Evolutionary conservation across 2,797 vertebrate genomes (phyloP).

Genomic region (Knipowitschia caucasica): DNA sequence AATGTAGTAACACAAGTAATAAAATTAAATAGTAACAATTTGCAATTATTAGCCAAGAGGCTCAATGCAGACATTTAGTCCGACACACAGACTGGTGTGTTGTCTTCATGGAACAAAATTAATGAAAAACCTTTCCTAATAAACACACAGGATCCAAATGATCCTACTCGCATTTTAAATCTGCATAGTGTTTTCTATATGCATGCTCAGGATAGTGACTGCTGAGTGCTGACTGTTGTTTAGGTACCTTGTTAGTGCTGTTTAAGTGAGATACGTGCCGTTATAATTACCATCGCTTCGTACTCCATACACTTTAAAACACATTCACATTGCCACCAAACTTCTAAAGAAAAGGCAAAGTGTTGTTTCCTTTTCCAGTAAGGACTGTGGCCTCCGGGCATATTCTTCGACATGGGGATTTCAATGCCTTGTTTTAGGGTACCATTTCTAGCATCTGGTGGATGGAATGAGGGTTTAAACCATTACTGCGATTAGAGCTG

Average conservation of each 20-base stretch:
- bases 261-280: not conserved
- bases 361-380: conserved; percentile 43
- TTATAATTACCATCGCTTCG: not conserved
- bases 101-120: too few relatives aligned
- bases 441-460: conserved; percentile 71
- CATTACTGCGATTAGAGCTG: conserved; percentile 79
- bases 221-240: not conserved
- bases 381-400: conserved; percentile 63
- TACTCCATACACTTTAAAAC: not conserved
- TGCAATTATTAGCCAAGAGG: too few relatives aligned
- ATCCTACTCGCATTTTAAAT: too few relatives aligned
- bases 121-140: too few relatives aligned
- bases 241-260: not conserved
- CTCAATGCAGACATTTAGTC: too few relatives aligned
- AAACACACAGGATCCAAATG: too few relatives aligned
- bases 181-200: too few relatives aligned
- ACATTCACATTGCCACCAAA: conserved; percentile 26
- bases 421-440: conserved; percentile 70
- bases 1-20: too few relatives aligned
- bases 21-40: too few relatives aligned
- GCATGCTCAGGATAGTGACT: not conserved
- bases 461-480: conserved; percentile 75
- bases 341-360: conserved; percentile 52
- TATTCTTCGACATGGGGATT: conserved; percentile 71
- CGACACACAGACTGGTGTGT: too few relatives aligned